phyloP scores from a whole-genome alignment of 2,797 vertebrate genomes.

The Arctocebus calabarensis region DNA sequence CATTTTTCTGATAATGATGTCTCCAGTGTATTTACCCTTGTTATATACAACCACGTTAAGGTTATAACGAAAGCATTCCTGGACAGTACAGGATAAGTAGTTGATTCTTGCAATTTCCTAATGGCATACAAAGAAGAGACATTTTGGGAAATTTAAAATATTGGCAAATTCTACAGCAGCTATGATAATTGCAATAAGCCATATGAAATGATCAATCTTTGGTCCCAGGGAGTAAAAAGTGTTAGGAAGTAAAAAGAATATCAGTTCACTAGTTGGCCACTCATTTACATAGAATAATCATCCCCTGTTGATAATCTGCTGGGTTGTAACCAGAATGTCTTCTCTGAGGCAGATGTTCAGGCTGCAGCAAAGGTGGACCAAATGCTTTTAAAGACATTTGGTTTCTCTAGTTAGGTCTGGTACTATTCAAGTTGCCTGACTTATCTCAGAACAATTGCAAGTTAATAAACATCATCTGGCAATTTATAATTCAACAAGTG shows the following conservation, averaged over 20 bases:
- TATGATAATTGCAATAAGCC: neutral
- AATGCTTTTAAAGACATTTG: neutral
- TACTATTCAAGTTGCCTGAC: neutral
- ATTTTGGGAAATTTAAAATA: neutral
- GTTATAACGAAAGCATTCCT: neutral
- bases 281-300: neutral
- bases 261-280: neutral
- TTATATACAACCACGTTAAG: neutral
- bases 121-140: neutral
- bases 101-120: neutral
- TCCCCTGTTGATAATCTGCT: neutral
- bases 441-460: neutral
- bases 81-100: no score
- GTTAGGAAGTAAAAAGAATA: neutral
- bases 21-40: neutral
- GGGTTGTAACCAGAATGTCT: no score
- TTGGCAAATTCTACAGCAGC: neutral
- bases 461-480: neutral
- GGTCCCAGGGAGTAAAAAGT: accelerated
- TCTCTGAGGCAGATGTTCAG: neutral
- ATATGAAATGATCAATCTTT: neutral
- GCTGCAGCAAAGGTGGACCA: no score
- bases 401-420: neutral
- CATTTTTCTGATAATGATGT: neutral
- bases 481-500: neutral